phyloP scores from a whole-genome alignment of 2,888 invertebrate species.

The Sphaeridia pumilis region DNA sequence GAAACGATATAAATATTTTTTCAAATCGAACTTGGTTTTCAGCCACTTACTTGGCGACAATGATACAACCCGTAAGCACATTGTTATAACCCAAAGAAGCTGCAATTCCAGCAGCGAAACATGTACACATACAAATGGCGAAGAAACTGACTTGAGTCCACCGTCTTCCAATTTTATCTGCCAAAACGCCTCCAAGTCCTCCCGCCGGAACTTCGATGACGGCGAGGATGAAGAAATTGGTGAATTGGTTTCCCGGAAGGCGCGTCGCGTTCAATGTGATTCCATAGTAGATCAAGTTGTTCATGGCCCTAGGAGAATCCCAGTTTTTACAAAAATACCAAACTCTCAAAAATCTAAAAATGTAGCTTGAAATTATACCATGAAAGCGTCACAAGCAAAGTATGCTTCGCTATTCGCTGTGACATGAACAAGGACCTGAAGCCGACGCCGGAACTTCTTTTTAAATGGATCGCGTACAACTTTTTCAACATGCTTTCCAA shows the following conservation, averaged over 20 bases:
- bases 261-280: conserved; percentile 37
- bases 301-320: conserved; percentile 35
- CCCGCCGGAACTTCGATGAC: conserved; percentile 53
- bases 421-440: conserved; percentile 22
- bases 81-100: conserved; percentile 13
- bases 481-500: conserved; percentile 14
- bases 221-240: conserved; percentile 54
- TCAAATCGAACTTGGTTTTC: no score
- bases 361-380: conserved; percentile 9
- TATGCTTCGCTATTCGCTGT: conserved; percentile 23
- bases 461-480: conserved; percentile 6
- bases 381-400: conserved; percentile 17
- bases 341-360: background rate
- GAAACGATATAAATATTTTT: background rate
- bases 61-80: conserved; percentile 22
- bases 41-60: conserved; percentile 28
- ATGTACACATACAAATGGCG: conserved; percentile 36
- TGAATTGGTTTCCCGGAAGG: conserved; percentile 52
- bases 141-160: conserved; percentile 44
- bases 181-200: conserved; percentile 44
- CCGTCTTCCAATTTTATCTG: conserved; percentile 46
- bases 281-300: conserved; percentile 38
- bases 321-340: no score
- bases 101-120: conserved; percentile 21
- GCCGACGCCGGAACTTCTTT: conserved; percentile 6